Base-by-base conservation (phyloP, 2,797 vertebrate genomes). In the Aselliscus stoliczkanus region DNA sequence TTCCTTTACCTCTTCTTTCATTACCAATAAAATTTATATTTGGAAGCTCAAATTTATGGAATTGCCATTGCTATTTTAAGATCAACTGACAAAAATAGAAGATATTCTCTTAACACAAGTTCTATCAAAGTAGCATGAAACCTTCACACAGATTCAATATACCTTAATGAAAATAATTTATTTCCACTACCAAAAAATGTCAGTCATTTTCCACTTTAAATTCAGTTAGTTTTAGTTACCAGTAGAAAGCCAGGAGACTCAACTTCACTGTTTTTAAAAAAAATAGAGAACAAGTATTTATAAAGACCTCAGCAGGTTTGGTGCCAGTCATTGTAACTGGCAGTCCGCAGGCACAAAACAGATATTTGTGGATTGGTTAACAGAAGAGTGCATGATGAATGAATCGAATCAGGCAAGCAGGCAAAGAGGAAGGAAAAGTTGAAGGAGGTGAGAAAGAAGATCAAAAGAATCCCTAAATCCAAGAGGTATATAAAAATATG, bases 1-100 rank as follows among this genome's bases (percentile, higher is more conserved):
- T 90, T 84, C n/a, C 54, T 86, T 90, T 58, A 81, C 60, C 18
- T 93, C n/a, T 88, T 88, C 27, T 69, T 73, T 56, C 64, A 93
- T 23, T 60, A 23, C 34, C 65, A 90, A 31, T 47, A 79, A 82
- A n/a, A 77, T 29, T 58, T 64, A 54, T 29, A 75, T 42, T 79
- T 65, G 25, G 67, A 81, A 83, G 64, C 15, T 67, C 34, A 21
- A 12, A 73, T 13, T 69, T 60, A 79, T 39, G 88, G 4, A 9
- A 79, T 29, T 69, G 54, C n/a, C 44, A 62, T 10, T 82, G 50
- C 7, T 17, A 89, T 93, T 85, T 91, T 58, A 75, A 94, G 82
- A 54, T 52, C 80, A 80, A 62, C 15, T 9, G 47, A 52, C 20
- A 77, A 77, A 73, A 89, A 25, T 5, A 83, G 34, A 4, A 95